These are phyloP conservation scores for Kryptolebias marmoratus DNA, from an alignment of 2,113 vertebrate species.

Conservation along the genomic window DNA sequence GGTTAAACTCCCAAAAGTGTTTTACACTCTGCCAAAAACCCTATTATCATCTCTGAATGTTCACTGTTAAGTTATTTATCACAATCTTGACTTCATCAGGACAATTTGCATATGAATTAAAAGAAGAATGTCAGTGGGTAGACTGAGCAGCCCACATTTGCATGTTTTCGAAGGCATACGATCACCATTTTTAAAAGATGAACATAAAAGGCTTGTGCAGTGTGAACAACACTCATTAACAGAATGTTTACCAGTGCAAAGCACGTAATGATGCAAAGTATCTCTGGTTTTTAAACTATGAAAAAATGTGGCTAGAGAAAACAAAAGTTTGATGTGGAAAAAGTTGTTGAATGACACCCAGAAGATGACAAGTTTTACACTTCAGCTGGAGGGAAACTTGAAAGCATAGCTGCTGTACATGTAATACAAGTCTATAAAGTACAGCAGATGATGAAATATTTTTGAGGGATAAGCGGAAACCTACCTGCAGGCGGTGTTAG, in stretches of 20 bases:
- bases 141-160: background rate
- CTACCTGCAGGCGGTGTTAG: background rate
- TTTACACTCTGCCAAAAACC: constrained; percentile 15
- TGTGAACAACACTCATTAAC: background rate
- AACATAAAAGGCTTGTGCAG: background rate
- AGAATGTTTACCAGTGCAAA: background rate
- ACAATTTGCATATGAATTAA: constrained; percentile 49
- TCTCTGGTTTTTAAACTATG: background rate
- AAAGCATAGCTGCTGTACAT: background rate
- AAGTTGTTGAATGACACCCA: background rate
- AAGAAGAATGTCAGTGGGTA: constrained; percentile 15
- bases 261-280: background rate
- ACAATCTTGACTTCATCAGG: constrained; percentile 44
- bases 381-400: background rate
- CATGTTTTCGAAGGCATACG: background rate
- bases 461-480: background rate
- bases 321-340: background rate
- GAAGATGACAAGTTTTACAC: background rate
- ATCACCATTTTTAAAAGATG: background rate
- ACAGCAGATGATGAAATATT: background rate
- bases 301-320: background rate
- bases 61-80: constrained; percentile 45
- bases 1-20: constrained; percentile 28
- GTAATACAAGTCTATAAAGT: background rate
- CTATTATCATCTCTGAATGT: constrained; percentile 40